These are phyloP conservation scores for Oasisia sp. DNA, from an alignment of 2,888 invertebrate genomes.

Conservation along the genomic window DNA sequence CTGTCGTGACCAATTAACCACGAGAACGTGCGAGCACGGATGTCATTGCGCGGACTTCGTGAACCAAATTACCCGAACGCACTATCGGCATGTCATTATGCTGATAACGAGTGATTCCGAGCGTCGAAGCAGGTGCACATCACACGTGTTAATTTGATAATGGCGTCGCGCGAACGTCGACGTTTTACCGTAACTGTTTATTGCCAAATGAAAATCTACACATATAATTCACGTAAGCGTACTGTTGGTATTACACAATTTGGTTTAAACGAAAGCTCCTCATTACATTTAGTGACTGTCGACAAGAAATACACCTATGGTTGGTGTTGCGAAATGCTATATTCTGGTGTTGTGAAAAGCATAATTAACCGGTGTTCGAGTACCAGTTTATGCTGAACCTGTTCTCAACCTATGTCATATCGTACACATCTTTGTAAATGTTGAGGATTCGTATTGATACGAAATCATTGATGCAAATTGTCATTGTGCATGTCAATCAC, in stretches of 20 bases:
- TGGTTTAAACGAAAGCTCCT: no score
- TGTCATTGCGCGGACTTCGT: neutral
- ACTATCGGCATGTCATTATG: conserved; percentile 9
- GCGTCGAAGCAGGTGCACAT: neutral
- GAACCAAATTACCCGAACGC: neutral
- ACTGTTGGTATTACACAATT: neutral
- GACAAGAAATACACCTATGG: no score
- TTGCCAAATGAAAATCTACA: neutral
- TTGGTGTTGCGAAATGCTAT: no score
- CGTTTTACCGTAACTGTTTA: neutral
- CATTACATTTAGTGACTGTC: no score
- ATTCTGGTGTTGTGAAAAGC: no score
- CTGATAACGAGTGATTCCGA: neutral
- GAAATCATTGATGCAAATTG: no score
- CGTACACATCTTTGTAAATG: no score
- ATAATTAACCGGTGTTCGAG: no score
- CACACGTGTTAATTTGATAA: neutral
- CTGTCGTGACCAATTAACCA: neutral
- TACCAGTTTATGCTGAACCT: no score
- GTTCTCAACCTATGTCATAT: no score
- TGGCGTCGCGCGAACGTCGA: neutral
- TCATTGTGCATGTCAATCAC: no score
- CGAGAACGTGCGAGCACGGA: conserved; percentile 1
- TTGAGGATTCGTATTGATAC: no score
- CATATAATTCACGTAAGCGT: neutral